Evolutionary conservation across 2,113 vertebrate species (phyloP).

Genomic region (Grammomys dolichurus): DNA sequence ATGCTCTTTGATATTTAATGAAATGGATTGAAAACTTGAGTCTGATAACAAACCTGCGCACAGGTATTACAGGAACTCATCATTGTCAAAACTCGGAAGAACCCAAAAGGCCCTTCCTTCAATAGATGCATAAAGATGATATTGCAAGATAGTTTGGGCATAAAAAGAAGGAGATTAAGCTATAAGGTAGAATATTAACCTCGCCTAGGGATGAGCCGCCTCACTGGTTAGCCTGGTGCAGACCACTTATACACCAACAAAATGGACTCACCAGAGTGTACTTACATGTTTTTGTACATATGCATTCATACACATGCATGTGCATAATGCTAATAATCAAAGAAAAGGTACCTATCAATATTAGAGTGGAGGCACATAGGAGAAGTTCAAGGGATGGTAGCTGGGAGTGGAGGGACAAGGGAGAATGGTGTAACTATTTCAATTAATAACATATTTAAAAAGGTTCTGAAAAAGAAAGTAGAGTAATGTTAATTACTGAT

Average conservation of each 20-base stretch:
- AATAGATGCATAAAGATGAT: background rate
- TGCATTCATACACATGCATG: background rate
- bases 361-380: background rate
- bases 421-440: background rate
- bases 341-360: background rate
- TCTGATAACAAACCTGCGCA: background rate
- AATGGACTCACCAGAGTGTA: background rate
- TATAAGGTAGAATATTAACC: background rate
- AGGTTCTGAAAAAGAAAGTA: background rate
- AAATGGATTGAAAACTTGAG: background rate
- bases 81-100: background rate
- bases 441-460: background rate
- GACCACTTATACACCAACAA: background rate
- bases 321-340: background rate
- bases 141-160: background rate
- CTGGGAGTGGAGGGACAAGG: background rate
- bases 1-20: background rate
- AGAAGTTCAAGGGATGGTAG: background rate
- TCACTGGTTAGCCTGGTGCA: background rate
- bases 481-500: background rate
- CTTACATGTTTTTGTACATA: background rate
- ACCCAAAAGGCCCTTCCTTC: background rate
- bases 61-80: background rate
- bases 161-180: background rate
- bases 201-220: background rate